These are phyloP conservation scores for Tortrix viridana DNA, from an alignment of 2,888 invertebrate genomes.

Conservation along the genomic window DNA sequence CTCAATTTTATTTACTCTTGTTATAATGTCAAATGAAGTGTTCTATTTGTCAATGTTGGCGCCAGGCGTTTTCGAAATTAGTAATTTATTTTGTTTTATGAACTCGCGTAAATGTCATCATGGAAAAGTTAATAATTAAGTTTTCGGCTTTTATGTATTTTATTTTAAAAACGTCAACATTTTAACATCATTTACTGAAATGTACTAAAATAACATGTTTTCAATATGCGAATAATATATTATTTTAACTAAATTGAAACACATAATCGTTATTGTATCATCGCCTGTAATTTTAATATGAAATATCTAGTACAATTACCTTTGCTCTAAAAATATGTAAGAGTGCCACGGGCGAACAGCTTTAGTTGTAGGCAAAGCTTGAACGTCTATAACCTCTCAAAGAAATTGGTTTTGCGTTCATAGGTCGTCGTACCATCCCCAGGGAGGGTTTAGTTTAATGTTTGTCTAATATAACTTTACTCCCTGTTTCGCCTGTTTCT, in stretches of 20 bases:
- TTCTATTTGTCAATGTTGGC: no score
- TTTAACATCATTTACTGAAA: background rate
- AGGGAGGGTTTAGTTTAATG: slow-evolving; percentile 21
- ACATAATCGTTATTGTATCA: no score
- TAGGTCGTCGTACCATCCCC: slow-evolving; percentile 28
- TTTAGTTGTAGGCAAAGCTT: slow-evolving; percentile 21
- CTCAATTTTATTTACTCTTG: no score
- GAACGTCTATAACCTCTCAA: slow-evolving; percentile 36
- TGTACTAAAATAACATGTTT: no score
- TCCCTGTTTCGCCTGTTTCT: slow-evolving; percentile 13
- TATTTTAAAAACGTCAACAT: background rate
- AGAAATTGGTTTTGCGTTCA: slow-evolving; percentile 30
- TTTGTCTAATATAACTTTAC: slow-evolving; percentile 29
- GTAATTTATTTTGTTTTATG: background rate
- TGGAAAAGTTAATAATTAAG: background rate
- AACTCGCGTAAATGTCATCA: background rate
- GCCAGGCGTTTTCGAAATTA: no score
- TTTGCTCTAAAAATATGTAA: slow-evolving; percentile 3
- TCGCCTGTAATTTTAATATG: no score
- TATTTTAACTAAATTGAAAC: no score
- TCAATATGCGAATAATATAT: no score
- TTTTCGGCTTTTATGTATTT: background rate
- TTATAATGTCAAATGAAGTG: no score
- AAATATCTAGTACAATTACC: slow-evolving; percentile 1
- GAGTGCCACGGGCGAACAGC: slow-evolving; percentile 7